Evolutionary conservation across 2,797 vertebrate genomes (phyloP), one percentile per base, ranked within the genome.

Genomic region (Lerista edwardsae): DNA sequence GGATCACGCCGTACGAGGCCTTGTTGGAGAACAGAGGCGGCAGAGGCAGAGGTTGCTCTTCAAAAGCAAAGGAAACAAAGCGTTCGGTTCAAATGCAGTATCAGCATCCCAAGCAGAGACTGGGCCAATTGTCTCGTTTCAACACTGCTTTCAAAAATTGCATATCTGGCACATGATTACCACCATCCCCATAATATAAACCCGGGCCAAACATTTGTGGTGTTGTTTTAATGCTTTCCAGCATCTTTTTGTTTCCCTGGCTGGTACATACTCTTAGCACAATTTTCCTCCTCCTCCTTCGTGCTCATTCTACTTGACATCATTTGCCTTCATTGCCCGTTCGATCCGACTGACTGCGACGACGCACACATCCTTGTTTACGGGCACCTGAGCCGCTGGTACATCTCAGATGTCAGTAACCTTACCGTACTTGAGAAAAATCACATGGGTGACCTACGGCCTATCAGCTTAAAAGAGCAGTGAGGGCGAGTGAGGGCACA

Each of bases 1-100:
- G 95, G 68, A 97, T 93, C 1, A 96, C 88, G 61, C 97, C 97
- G 0, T 98, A 99, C 0, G 94, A 86, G 5, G 96, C 96, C 88
- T 96, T 98, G 91, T 95, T 95, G 72, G 91, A 95, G 55, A 97
- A 94, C 47, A 91, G 81, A 12, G 97, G 98, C 87, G 97, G 95
- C 8, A 97, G 94, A 36, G 96, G 97, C 3, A 97, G 95, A 69
- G 91, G 91, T 44, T 92, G 79, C 9, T 86, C 98, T 97, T 77
- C 90, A 6, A 84, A 84, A n/a, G 84, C 10, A 87, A 73, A 8
- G 36, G 27, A n/a, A 47, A 80, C 3, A 19, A 79, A 10, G n/a
- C 2, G 6, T 64, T 68, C 9, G 55, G 23, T 69, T 61, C 59
- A 15, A 21, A 59, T n/a, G 21, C 1, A 27, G 19, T 1, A 36